A percentile compares a stretch with the other conserved stretches of the same genome.
phyloP scores from a whole-genome alignment of 2,797 vertebrate genomes.

The Gymnoscopelus microlampas region DNA sequence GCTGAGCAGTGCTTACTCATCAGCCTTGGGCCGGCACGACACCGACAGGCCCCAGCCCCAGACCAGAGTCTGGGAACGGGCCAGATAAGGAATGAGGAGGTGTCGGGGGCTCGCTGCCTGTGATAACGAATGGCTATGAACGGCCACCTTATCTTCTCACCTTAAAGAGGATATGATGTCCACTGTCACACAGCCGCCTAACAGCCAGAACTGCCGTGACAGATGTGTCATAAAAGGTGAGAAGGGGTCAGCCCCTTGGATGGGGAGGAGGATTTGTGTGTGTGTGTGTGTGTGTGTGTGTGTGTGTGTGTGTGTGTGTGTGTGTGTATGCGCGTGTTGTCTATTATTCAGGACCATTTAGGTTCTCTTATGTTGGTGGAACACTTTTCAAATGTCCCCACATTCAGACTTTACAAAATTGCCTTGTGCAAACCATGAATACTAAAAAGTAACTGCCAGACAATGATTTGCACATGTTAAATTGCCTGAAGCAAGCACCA shows the following conservation, averaged over 20 bases:
- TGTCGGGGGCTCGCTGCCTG: conserved; percentile 54
- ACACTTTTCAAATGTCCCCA: conserved; percentile 1
- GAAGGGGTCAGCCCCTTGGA: conserved; percentile 37
- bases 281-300: conserved; percentile 8
- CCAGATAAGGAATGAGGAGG: conserved; percentile 71
- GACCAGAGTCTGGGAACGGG: conserved; percentile 48
- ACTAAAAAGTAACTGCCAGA: conserved; percentile 32
- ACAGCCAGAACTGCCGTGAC: conserved; percentile 48
- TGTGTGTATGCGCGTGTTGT: not conserved
- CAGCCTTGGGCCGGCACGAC: conserved; percentile 49
- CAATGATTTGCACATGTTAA: conserved; percentile 55
- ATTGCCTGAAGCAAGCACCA: conserved; percentile 48
- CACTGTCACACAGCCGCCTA: conserved; percentile 60
- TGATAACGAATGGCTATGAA: conserved; percentile 71
- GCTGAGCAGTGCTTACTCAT: conserved; percentile 73
- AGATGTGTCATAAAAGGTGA: conserved; percentile 51
- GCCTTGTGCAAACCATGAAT: conserved; percentile 34
- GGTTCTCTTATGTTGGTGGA: conserved; percentile 3
- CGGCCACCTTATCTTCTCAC: conserved; percentile 73
- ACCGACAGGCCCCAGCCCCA: not conserved
- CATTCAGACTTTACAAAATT: conserved; percentile 26
- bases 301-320: conserved; percentile 6
- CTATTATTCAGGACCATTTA: not conserved
- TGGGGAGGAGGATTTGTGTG: not conserved
- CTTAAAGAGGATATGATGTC: conserved; percentile 75